Conservation (phyloP, 2,888 invertebrate species). For the Toxonevra muliebris region DNA sequence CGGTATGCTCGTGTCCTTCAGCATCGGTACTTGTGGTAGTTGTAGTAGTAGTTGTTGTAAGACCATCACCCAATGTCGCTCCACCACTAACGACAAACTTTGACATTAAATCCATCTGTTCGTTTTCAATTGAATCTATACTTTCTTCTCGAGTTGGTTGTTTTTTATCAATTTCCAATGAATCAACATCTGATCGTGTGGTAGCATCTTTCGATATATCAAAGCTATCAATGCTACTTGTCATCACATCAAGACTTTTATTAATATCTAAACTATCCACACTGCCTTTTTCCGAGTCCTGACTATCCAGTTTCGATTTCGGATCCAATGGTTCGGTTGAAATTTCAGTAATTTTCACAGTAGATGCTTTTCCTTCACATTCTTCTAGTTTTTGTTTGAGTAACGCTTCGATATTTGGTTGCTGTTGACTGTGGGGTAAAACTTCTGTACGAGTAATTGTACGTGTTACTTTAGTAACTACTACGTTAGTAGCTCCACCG, state of each 20-base stretch:
- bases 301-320: slow-evolving; percentile 59
- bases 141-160: slow-evolving; percentile 59
- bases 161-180: slow-evolving; percentile 58
- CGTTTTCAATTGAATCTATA: slow-evolving; percentile 62
- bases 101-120: slow-evolving; percentile 52
- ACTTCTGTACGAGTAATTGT: slow-evolving; percentile 56
- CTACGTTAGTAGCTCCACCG: slow-evolving; percentile 39
- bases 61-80: slow-evolving; percentile 49
- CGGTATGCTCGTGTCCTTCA: slow-evolving; percentile 54
- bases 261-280: slow-evolving; percentile 75
- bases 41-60: slow-evolving; percentile 55
- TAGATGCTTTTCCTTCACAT: slow-evolving; percentile 64
- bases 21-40: slow-evolving; percentile 58
- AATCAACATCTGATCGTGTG: slow-evolving; percentile 61
- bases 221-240: slow-evolving; percentile 69
- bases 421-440: slow-evolving; percentile 44
- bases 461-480: slow-evolving; percentile 51
- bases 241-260: slow-evolving; percentile 68
- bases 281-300: slow-evolving; percentile 70
- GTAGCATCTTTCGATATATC: slow-evolving; percentile 65
- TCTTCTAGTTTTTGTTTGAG: slow-evolving; percentile 64
- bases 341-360: slow-evolving; percentile 71
- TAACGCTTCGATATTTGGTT: slow-evolving; percentile 56
- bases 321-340: slow-evolving; percentile 73
- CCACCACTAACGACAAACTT: slow-evolving; percentile 48